Percentiles rank a stretch among this genome's conserved stretches.
Evolutionary conservation across 2,113 vertebrate species (phyloP).

Genomic region (Urocitellus parryii): DNA sequence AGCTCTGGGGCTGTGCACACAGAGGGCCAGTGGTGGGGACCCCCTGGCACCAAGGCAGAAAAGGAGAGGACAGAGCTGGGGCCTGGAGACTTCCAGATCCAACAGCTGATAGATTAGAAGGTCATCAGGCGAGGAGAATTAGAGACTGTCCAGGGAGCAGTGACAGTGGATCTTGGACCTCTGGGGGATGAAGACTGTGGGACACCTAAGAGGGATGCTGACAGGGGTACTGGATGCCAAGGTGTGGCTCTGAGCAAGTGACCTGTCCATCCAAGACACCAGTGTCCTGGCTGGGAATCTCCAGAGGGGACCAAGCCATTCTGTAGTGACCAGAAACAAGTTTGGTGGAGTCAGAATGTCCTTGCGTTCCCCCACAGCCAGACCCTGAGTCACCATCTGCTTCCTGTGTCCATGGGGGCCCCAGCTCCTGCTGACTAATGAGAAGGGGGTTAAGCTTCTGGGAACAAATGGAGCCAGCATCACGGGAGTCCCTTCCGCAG

Average conservation of each 20-base stretch:
- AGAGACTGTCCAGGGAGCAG: background rate
- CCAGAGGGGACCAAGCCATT: background rate
- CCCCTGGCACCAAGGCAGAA: background rate
- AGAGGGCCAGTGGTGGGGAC: background rate
- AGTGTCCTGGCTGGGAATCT: background rate
- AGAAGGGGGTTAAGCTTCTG: background rate
- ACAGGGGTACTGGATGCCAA: background rate
- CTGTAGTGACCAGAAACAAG: background rate
- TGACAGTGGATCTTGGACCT: background rate
- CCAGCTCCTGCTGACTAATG: background rate
- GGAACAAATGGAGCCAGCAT: background rate
- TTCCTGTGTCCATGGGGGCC: background rate
- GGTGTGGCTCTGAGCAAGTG: rapidly evolving
- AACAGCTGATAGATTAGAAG: background rate
- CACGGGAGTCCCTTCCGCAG: background rate
- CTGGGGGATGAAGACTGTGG: rapidly evolving
- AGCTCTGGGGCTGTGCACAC: background rate
- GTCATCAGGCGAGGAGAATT: background rate
- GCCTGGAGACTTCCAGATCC: background rate
- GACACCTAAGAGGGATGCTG: background rate
- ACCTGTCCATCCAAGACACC: background rate
- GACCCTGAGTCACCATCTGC: background rate
- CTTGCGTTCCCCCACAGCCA: background rate
- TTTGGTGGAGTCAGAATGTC: background rate
- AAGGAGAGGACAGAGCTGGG: background rate